phyloP scores from a whole-genome alignment of 2,113 vertebrate genomes.

The Trachemys scripta region DNA sequence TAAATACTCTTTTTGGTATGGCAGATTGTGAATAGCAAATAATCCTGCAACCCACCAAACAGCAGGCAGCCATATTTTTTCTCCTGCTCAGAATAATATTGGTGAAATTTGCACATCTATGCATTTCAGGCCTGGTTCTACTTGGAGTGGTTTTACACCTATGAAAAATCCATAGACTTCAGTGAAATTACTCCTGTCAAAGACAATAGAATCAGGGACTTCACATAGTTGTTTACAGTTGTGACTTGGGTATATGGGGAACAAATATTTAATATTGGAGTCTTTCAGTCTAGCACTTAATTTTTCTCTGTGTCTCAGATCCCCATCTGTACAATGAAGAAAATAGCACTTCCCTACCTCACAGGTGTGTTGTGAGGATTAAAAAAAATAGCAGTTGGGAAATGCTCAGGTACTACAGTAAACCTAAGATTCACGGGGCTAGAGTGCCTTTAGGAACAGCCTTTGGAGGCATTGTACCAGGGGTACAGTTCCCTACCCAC shows the following conservation, averaged over 20 bases:
- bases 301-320: neutral
- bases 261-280: neutral
- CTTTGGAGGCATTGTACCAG: neutral
- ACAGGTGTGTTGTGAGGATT: neutral
- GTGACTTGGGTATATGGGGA: neutral
- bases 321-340: neutral
- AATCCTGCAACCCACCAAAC: neutral
- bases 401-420: neutral
- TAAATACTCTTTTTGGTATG: neutral
- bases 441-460: neutral
- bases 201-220: neutral
- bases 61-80: neutral
- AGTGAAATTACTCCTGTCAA: neutral
- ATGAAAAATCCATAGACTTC: neutral
- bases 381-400: neutral
- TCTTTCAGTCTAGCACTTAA: neutral
- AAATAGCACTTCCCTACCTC: neutral
- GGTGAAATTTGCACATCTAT: neutral
- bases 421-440: neutral
- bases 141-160: neutral
- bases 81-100: neutral
- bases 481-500: neutral
- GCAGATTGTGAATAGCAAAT: conserved; percentile 16
- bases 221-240: neutral
- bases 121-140: neutral